Base-by-base conservation (phyloP, 1,140 invertebrate genomes). In the Dendroctonus valens region DNA sequence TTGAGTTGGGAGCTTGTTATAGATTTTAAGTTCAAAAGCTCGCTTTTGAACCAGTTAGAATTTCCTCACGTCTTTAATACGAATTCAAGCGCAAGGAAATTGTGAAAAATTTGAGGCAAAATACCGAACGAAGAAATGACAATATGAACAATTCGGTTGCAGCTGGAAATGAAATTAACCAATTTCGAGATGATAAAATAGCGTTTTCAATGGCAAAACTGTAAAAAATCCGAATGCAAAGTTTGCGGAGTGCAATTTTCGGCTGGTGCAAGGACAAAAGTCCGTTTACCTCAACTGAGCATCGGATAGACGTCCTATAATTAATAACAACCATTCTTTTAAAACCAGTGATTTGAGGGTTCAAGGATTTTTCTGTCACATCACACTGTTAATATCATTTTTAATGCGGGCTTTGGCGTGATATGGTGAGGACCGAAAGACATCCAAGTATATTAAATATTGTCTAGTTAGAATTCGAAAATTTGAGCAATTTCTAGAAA, bases 271-370 rank as follows among this genome's bases (percentile, higher is more conserved):
- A 65, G 62, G 62, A 65, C 62, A 65, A 65, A 65, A 65, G 62
- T 65, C 62, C 62, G 54, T 65, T 65, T 61, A 61, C 59, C 59
- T 61, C 59, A 61, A 50, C 59, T 60, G 41, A 57, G 40, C 50
- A 53, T 64, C 61, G 49, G 61, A 64, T 64, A 64, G 61, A 64
- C 61, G 61, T 64, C 52, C 61, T 64, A 55, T 64, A 64, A 64
- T 64, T 64, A 64, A 64, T 65, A 65, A 57, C 50, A 54, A 65
- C 44, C 62, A 65, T 65, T 65, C 62, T 65, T 54, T 65, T 54
- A 65, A 65, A 65, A 65, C 62, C 62, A 65, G 62, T 65, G 62
- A 65, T 65, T 65, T 65, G 62, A 54, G 11, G 52, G 62, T 65
- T 65, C 62, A 65, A 65, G 62, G 62, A 55, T 54, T 57, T 42